Percentiles rank a stretch among this genome's conserved stretches.
phyloP scores from a whole-genome alignment of 1,140 invertebrate genomes.

The Calliopsis andreniformis region DNA sequence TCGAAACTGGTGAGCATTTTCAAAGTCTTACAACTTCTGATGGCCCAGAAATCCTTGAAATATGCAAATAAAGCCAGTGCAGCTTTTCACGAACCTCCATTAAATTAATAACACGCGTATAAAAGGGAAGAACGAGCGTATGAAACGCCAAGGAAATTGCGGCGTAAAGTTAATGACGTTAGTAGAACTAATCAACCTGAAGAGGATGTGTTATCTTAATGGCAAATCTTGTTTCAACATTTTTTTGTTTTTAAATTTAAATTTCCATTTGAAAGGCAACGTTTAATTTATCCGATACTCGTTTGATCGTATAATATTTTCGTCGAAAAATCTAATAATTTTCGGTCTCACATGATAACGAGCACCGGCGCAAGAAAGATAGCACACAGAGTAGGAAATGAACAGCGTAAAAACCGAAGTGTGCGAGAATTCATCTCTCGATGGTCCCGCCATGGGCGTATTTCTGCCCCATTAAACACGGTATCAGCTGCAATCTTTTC shows the following conservation, averaged over 20 bases:
- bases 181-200: too few relatives aligned
- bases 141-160: not conserved
- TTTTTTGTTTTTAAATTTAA: not conserved
- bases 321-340: not conserved
- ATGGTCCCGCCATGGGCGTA: constrained; percentile 2
- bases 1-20: not conserved
- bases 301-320: not conserved
- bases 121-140: not conserved
- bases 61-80: not conserved
- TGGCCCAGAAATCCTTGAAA: not conserved
- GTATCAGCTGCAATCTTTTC: constrained; percentile 39
- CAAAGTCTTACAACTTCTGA: constrained; percentile 15
- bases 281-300: not conserved
- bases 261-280: too few relatives aligned
- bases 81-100: not conserved
- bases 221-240: too few relatives aligned
- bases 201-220: too few relatives aligned
- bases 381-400: not conserved
- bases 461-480: constrained; percentile 36
- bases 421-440: constrained; percentile 26
- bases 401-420: constrained; percentile 27
- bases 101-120: constrained; percentile 1
- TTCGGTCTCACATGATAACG: not conserved
- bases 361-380: constrained; percentile 10
- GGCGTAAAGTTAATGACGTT: too few relatives aligned